phyloP scores from a whole-genome alignment of 2,888 invertebrate genomes.

The Eupithecia exiguata region DNA sequence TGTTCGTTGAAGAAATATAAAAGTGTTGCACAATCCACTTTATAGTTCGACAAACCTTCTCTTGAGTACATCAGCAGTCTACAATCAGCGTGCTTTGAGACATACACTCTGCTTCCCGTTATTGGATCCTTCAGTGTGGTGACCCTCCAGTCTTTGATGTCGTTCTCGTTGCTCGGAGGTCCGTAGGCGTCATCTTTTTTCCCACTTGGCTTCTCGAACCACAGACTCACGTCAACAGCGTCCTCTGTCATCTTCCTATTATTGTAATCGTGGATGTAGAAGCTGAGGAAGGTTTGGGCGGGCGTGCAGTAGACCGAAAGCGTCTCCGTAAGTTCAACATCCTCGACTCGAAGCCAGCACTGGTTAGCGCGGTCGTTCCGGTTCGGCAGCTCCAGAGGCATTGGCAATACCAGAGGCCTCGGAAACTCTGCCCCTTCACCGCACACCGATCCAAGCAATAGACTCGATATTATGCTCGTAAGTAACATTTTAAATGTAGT shows the following conservation, averaged over 20 bases:
- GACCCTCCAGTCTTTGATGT: conserved; percentile 67
- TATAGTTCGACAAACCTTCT: conserved; percentile 71
- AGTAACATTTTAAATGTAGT: conserved; percentile 79
- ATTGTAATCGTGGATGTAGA: conserved; percentile 73
- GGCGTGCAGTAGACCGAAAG: conserved; percentile 65
- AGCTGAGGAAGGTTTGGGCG: conserved; percentile 65
- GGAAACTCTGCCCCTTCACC: conserved; percentile 40
- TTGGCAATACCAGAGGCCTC: conserved; percentile 63
- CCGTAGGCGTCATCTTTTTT: conserved; percentile 53
- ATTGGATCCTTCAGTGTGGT: conserved; percentile 70
- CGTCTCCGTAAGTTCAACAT: conserved; percentile 70
- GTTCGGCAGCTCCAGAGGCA: conserved; percentile 71
- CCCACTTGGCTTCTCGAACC: conserved; percentile 65
- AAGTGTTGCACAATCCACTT: conserved; percentile 68
- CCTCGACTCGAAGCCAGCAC: conserved; percentile 77
- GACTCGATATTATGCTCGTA: conserved; percentile 47
- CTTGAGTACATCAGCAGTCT: conserved; percentile 73
- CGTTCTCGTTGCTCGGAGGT: conserved; percentile 48
- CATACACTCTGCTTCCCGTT: conserved; percentile 68
- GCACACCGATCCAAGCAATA: conserved; percentile 37
- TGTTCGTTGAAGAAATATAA: conserved; percentile 70
- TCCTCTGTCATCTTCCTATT: conserved; percentile 71
- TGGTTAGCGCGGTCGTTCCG: conserved; percentile 75
- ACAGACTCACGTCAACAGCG: conserved; percentile 68
- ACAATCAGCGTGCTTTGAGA: conserved; percentile 68